Evolutionary conservation across 2,888 invertebrate species (phyloP), one percentile per base, ranked within the genome.

Genomic region (Drosophila peninsularis): DNA sequence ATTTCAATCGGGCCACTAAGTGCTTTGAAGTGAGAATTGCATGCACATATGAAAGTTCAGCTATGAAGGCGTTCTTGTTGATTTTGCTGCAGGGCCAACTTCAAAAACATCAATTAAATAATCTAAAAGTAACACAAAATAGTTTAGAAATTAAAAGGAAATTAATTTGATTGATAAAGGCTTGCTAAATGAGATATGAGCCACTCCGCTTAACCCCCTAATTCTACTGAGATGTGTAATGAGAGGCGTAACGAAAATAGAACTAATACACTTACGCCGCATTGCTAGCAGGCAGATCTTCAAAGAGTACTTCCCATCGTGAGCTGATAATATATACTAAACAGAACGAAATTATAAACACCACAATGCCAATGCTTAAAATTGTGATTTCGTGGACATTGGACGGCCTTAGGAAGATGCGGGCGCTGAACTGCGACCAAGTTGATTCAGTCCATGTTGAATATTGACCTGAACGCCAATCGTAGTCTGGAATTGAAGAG

Each of bases 361-460:
- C 90, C 58, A 92, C 82, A 62, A 92, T 75, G 41, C 93, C 93
- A 74, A 91, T 86, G 37, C 91, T 84, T 30, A 93, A 77, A 5
- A 92, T 92, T 32, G 91, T 68, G 34, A 90, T 81, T 84, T 93
- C 91, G 62, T 93, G 92, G 24, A 89, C 75, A 62, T 81, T 88
- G 68, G 93, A 92, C 71, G 97, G 96, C 82, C 95, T 93, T 64
- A 98, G 93, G 92, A 97, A 97, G 93, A 98, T 94, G 72, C 96
- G 94, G 68, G 96, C 95, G 81, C 94, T 94, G 81, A 97, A 94
- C 61, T 94, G 93, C 62, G 94, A 93, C 97, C 98, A 98, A 44
- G 96, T 95, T 0, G 97, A 97, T 93, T 98, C 98, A 21, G 97
- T 95, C 98, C 98, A 98, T 13, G 97, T 95, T 5, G 97, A 97